Percentiles rank a stretch among this genome's conserved stretches.
Evolutionary conservation across 2,797 vertebrate species (phyloP).

Genomic region (Amphiprion clarkii): DNA sequence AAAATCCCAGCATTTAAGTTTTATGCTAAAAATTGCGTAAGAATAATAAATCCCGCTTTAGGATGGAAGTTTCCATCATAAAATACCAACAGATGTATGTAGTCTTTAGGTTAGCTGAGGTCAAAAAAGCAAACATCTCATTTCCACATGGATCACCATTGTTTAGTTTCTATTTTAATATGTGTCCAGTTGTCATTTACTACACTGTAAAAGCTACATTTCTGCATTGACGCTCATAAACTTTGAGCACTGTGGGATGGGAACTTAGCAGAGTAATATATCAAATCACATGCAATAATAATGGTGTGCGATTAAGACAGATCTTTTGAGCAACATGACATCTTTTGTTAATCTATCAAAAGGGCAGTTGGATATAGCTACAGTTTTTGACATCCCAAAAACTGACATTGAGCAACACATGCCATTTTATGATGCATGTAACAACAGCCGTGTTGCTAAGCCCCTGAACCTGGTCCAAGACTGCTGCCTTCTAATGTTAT

Average conservation of each 20-base stretch:
- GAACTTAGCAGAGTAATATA: neutral
- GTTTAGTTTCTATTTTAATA: neutral
- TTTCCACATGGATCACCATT: too few relatives aligned
- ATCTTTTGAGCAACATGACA: neutral
- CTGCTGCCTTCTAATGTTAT: neutral
- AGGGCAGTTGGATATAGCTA: neutral
- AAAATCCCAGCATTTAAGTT: neutral
- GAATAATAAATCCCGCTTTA: constrained; percentile 1
- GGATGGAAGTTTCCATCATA: neutral
- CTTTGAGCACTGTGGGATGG: neutral
- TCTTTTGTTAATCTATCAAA: constrained; percentile 9
- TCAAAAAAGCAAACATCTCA: neutral
- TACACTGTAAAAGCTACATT: too few relatives aligned
- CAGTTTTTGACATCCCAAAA: constrained; percentile 5
- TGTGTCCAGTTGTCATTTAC: too few relatives aligned
- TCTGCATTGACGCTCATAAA: too few relatives aligned
- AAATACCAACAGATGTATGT: neutral
- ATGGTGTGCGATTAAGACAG: neutral
- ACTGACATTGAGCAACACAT: neutral
- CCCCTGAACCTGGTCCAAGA: neutral
- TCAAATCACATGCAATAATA: neutral
- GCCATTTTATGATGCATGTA: constrained; percentile 36
- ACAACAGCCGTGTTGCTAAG: constrained; percentile 27
- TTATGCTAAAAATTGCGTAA: neutral
- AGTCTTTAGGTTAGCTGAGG: neutral